Base-by-base conservation (phyloP, 2,113 vertebrate genomes). In the Xenopus borealis region DNA sequence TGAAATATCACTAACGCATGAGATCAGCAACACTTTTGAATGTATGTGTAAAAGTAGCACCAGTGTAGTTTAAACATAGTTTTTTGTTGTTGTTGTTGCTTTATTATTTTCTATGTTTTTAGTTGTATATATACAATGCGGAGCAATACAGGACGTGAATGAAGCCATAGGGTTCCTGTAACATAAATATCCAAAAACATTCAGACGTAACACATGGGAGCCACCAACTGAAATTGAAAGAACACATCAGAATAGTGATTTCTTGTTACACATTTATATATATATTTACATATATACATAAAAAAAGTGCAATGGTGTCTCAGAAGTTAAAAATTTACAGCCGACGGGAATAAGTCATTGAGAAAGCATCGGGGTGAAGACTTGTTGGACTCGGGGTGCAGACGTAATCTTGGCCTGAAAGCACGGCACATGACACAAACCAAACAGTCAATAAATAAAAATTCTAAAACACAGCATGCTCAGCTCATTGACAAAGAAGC, bases 291-390 rank as follows among this genome's bases (percentile, higher is more conserved):
- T 78, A 81, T 85, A 84, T 86, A 89, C 83, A 82, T 83, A 83
- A 71, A 83, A 83, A 77, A 83, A 85, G 87, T 88, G 90, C 85
- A 91, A 88, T 87, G 85, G 87, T 84, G 85, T 82, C 80, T 89
- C 85, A 84, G 86, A 85, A 75, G 72, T 83, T 78, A 86, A 91
- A 86, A 88, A 90, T 89, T 79, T 84, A 85, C 69, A 85, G 89
- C 79, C 83, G 85, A 90, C 85, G 86, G 85, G 81, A 66, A 78
- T 53, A 69, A 45, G 83, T 87, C 91, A 88, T 89, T 85, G 83
- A 88, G 81, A 79, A 84, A 66, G 69, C 66, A 78, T 80, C 82
- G 47, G 14, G 33, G 33, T 9, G n/a, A n/a, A n/a, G n/a, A n/a
- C n/a, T n/a, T n/a, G n/a, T 46, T 46, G 45, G 7, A 46, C 45